Percentiles rank a stretch among this genome's conserved stretches.
phyloP scores from a whole-genome alignment of 2,797 vertebrate species.

The Hylomyscus alleni region DNA sequence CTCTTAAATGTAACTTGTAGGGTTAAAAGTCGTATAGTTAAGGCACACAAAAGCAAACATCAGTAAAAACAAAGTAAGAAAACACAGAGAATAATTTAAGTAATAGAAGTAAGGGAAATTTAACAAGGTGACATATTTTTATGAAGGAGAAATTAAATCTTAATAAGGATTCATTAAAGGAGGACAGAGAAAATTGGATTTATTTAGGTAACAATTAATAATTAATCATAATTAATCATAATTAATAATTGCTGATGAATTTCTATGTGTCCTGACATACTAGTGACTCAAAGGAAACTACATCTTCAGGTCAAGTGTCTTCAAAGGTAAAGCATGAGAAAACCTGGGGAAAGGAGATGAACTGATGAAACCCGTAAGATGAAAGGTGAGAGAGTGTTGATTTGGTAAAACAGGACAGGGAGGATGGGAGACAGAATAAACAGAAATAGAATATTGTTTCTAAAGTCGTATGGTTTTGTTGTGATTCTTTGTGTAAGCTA shows the following conservation, averaged over 20 bases:
- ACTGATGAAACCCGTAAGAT: neutral
- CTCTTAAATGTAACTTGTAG: slow-evolving; percentile 6
- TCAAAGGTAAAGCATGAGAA: neutral
- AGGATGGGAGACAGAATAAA: neutral
- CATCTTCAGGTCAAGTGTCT: neutral
- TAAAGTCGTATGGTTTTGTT: neutral
- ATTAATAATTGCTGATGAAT: neutral
- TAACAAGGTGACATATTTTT: slow-evolving; percentile 10
- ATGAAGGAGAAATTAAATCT: slow-evolving; percentile 44
- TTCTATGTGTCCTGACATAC: neutral
- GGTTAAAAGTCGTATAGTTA: neutral
- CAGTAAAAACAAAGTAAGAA: neutral
- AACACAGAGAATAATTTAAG: neutral
- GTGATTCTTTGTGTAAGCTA: neutral
- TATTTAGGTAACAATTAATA: neutral
- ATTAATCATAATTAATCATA: too few species aligned
- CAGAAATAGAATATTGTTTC: neutral
- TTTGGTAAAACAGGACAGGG: neutral
- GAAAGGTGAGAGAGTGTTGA: neutral
- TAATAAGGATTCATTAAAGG: neutral
- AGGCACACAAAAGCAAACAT: neutral
- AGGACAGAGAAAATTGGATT: neutral
- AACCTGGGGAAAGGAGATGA: neutral
- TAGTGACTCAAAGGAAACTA: neutral
- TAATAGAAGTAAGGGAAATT: slow-evolving; percentile 51